A percentile compares a stretch with the other conserved stretches of the same genome.
These are phyloP conservation scores for Porites lobata DNA, from an alignment of 92 coral and sea anemone genomes.

Conservation along the genomic window DNA sequence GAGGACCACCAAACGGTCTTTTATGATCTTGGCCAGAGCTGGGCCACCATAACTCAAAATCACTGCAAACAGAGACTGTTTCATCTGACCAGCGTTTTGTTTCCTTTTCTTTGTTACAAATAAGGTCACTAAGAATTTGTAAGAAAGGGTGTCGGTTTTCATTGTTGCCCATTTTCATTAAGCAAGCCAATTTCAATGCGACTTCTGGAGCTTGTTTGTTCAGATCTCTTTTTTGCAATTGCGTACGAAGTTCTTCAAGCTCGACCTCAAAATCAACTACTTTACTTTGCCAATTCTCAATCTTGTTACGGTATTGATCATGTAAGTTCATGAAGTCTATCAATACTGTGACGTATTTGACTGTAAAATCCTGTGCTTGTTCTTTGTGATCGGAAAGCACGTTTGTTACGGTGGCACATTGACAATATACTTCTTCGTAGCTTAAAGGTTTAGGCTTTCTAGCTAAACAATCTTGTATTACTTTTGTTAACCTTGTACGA, in stretches of 20 bases:
- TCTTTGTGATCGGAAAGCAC: slow-evolving; percentile 14
- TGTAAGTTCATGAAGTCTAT: slow-evolving; percentile 25
- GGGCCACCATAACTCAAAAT: slow-evolving; percentile 41
- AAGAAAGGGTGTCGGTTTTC: slow-evolving; percentile 20
- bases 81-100: slow-evolving; percentile 27
- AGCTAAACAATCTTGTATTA: slow-evolving; percentile 15
- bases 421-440: slow-evolving; percentile 29
- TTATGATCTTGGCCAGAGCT: slow-evolving; percentile 37
- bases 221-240: slow-evolving; percentile 1
- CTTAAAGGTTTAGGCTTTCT: background rate
- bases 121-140: slow-evolving; percentile 33
- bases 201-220: slow-evolving; percentile 18
- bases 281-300: slow-evolving; percentile 30
- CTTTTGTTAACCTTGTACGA: background rate
- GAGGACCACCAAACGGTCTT: slow-evolving; percentile 26
- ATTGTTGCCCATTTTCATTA: slow-evolving; percentile 24
- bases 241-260: slow-evolving; percentile 18
- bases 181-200: slow-evolving; percentile 46
- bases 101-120: slow-evolving; percentile 36
- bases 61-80: slow-evolving; percentile 21
- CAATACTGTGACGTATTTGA: slow-evolving; percentile 21
- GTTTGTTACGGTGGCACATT: slow-evolving; percentile 17
- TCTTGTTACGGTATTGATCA: slow-evolving; percentile 18
- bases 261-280: slow-evolving; percentile 32
- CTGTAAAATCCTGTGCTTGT: slow-evolving; percentile 19